phyloP scores from a whole-genome alignment of 2,888 invertebrate species.

The Lithophane semibrunnea region DNA sequence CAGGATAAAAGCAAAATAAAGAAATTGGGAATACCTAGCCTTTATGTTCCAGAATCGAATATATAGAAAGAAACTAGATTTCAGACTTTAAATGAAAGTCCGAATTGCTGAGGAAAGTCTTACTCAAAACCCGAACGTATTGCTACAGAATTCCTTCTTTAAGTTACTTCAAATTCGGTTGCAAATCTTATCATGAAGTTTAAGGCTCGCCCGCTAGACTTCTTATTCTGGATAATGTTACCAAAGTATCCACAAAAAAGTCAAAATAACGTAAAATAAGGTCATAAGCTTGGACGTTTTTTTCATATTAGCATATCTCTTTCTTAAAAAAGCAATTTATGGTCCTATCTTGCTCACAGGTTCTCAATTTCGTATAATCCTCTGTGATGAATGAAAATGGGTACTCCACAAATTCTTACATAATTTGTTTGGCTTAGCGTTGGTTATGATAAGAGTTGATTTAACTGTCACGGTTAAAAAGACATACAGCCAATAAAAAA shows the following conservation, averaged over 20 bases:
- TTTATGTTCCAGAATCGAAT: background rate
- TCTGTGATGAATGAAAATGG: slow-evolving; percentile 43
- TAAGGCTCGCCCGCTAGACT: too few species aligned
- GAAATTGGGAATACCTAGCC: too few species aligned
- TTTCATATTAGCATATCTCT: background rate
- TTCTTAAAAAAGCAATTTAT: slow-evolving; percentile 4
- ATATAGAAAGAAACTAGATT: background rate
- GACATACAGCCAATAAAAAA: background rate
- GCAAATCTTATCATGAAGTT: slow-evolving; percentile 11
- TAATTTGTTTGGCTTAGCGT: slow-evolving; percentile 8
- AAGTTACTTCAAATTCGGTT: slow-evolving; percentile 8
- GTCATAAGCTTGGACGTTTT: slow-evolving; percentile 13
- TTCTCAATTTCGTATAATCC: slow-evolving; percentile 36
- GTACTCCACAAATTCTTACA: slow-evolving; percentile 20
- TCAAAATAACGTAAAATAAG: background rate
- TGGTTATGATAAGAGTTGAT: too few species aligned
- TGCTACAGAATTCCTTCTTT: background rate
- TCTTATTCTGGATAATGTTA: background rate
- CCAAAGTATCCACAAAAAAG: background rate
- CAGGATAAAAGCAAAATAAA: background rate
- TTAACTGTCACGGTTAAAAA: background rate
- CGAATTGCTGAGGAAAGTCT: background rate
- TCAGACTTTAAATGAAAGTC: background rate
- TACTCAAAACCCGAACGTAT: slow-evolving; percentile 3
- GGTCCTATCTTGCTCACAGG: background rate